A percentile compares a stretch with the other conserved stretches of the same genome.
Evolutionary conservation across 2,888 invertebrate species (phyloP).

Genomic region (Clitarchus hookeri): DNA sequence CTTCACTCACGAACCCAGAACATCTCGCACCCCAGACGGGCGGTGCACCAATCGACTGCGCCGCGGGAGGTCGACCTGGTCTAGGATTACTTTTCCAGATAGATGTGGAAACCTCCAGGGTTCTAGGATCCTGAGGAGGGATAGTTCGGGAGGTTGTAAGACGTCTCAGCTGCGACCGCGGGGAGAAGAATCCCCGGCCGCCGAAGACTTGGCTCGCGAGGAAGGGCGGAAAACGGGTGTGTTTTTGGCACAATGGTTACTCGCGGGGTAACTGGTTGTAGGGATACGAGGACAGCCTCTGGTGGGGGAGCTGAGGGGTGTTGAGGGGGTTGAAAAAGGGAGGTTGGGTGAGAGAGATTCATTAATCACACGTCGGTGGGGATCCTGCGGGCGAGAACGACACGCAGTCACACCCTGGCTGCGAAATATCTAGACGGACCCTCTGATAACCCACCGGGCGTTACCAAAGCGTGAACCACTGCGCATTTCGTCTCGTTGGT

Average conservation of each 20-base stretch:
- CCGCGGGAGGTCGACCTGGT: too few species aligned
- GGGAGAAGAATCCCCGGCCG: background rate
- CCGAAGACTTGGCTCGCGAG: background rate
- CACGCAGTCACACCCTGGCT: background rate
- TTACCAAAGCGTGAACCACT: too few species aligned
- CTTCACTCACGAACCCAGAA: too few species aligned
- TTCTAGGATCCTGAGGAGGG: background rate
- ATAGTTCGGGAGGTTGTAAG: background rate
- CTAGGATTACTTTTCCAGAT: too few species aligned
- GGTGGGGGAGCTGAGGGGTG: background rate
- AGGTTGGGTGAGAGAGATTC: slow-evolving; percentile 18
- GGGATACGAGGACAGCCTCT: background rate
- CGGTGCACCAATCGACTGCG: too few species aligned
- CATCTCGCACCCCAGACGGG: too few species aligned
- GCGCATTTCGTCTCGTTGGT: too few species aligned
- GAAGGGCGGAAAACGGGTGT: background rate
- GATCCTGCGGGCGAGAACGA: slow-evolving; percentile 18
- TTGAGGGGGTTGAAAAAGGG: background rate
- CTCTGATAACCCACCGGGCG: background rate
- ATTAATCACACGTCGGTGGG: slow-evolving; percentile 22
- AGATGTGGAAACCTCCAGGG: too few species aligned
- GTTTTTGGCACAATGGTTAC: slow-evolving; percentile 5
- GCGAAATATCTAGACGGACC: background rate
- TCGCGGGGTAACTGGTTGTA: background rate
- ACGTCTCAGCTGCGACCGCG: background rate